Percentiles rank a stretch among this genome's conserved stretches.
These are phyloP conservation scores for Caenorhabditis parvicauda DNA, from an alignment of 2,888 invertebrate genomes.

Conservation along the genomic window DNA sequence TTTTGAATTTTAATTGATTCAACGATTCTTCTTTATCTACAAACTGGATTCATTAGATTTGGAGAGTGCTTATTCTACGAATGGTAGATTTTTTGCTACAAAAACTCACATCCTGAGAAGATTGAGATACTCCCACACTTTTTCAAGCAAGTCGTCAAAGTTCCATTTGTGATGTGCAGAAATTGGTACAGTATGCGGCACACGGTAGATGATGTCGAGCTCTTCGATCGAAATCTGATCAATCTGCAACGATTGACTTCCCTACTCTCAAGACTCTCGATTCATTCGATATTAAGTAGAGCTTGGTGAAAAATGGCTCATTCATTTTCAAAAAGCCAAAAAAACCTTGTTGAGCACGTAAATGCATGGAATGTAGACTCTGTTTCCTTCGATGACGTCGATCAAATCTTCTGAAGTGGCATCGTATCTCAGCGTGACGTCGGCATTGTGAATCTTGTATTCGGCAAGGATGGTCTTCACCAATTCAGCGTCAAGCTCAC, in stretches of 20 bases:
- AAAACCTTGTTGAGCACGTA: constrained; percentile 85
- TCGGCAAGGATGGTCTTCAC: constrained; percentile 94
- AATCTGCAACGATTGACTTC: constrained; percentile 68
- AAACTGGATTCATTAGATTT: too few relatives aligned
- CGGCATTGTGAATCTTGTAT: constrained; percentile 98
- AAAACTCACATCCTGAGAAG: constrained; percentile 81
- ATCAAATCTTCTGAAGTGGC: constrained; percentile 96
- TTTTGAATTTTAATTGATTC: too few relatives aligned
- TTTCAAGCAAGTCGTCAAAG: constrained; percentile 81
- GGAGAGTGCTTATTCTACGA: too few relatives aligned
- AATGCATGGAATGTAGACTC: constrained; percentile 96
- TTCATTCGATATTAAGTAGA: not conserved
- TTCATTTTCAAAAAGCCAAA: not conserved
- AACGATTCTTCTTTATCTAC: too few relatives aligned
- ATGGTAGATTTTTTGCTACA: too few relatives aligned
- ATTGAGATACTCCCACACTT: constrained; percentile 96
- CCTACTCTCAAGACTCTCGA: not conserved
- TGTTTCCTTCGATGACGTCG: constrained; percentile 96
- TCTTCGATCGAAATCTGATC: constrained; percentile 76
- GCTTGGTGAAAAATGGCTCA: not conserved
- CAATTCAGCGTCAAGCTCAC: constrained; percentile 87
- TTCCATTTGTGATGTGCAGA: constrained; percentile 99
- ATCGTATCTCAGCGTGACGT: constrained; percentile 84
- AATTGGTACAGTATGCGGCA: constrained; percentile 99
- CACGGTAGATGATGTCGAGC: constrained; percentile 89